These are phyloP conservation scores for Andrena camellia DNA, from an alignment of 2,888 invertebrate species.

Conservation along the genomic window DNA sequence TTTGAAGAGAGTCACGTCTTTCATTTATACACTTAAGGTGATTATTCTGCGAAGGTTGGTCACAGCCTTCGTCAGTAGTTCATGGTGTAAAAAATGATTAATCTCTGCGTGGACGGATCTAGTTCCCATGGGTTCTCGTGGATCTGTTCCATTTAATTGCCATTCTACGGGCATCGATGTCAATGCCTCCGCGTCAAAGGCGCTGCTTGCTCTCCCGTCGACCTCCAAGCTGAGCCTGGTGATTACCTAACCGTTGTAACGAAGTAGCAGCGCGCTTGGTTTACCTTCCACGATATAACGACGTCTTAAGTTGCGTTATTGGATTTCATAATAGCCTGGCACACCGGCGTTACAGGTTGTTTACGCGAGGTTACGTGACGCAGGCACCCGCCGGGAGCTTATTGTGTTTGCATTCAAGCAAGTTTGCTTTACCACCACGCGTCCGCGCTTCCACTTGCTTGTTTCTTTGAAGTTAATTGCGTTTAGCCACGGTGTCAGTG, in stretches of 20 bases:
- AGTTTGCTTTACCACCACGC: slow-evolving; percentile 14
- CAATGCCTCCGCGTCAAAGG: not conserved
- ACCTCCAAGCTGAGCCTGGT: not conserved
- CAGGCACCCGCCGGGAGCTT: slow-evolving; percentile 35
- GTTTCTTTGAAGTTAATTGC: slow-evolving; percentile 41
- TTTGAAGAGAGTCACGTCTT: no score
- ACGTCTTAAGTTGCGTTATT: slow-evolving; percentile 60
- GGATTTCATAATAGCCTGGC: slow-evolving; percentile 47
- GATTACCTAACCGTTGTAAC: slow-evolving; percentile 8
- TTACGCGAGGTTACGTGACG: slow-evolving; percentile 55
- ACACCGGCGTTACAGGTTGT: slow-evolving; percentile 43
- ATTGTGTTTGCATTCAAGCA: slow-evolving; percentile 60
- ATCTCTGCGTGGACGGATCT: not conserved
- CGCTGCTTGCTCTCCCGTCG: not conserved
- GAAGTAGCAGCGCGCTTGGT: not conserved
- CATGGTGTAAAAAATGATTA: no score
- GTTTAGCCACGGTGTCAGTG: not conserved
- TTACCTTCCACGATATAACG: slow-evolving; percentile 16
- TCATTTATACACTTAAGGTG: no score
- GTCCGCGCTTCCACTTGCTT: not conserved
- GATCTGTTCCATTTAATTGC: not conserved
- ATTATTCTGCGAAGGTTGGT: no score
- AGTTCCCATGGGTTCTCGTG: not conserved
- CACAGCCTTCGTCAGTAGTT: no score
- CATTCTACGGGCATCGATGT: slow-evolving; percentile 12